Evolutionary conservation across 1,140 invertebrate species (phyloP).

Genomic region (Rhyzopertha dominica): DNA sequence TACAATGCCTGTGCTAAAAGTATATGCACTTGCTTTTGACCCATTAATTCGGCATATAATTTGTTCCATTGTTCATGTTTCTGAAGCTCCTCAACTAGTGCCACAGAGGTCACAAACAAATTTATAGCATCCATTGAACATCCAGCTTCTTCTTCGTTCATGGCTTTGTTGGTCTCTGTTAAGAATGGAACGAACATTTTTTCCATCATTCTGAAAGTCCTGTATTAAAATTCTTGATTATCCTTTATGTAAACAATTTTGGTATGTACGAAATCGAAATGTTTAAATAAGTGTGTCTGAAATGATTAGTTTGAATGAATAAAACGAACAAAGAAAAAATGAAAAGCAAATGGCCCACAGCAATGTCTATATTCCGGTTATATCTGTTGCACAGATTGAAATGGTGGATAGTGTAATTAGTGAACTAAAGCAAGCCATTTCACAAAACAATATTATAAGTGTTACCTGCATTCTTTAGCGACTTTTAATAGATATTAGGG

Average conservation of each 20-base stretch:
- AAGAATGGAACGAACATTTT: slow-evolving; percentile 28
- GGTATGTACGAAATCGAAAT: too few species aligned
- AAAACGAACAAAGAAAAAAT: too few species aligned
- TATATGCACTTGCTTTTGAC: slow-evolving; percentile 49
- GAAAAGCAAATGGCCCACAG: not conserved
- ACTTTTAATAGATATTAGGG: too few species aligned
- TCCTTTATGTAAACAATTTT: too few species aligned
- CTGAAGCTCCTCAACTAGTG: slow-evolving; percentile 47
- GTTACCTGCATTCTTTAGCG: too few species aligned
- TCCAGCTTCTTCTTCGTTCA: slow-evolving; percentile 14
- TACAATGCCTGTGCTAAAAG: slow-evolving; percentile 51
- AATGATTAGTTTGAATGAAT: too few species aligned
- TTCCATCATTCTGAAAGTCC: too few species aligned
- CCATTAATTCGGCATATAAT: slow-evolving; percentile 46
- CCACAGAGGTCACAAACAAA: slow-evolving; percentile 47
- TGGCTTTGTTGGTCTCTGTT: slow-evolving; percentile 20
- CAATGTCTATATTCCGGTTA: slow-evolving; percentile 21
- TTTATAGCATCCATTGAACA: slow-evolving; percentile 22
- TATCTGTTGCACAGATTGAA: slow-evolving; percentile 26
- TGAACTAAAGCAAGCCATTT: slow-evolving; percentile 20
- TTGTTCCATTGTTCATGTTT: slow-evolving; percentile 46
- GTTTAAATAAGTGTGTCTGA: too few species aligned
- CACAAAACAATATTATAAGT: slow-evolving; percentile 47
- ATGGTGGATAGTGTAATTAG: slow-evolving; percentile 28
- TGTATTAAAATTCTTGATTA: too few species aligned